phyloP scores from a whole-genome alignment of 2,113 vertebrate genomes.

The Gorsachius goisagi region DNA sequence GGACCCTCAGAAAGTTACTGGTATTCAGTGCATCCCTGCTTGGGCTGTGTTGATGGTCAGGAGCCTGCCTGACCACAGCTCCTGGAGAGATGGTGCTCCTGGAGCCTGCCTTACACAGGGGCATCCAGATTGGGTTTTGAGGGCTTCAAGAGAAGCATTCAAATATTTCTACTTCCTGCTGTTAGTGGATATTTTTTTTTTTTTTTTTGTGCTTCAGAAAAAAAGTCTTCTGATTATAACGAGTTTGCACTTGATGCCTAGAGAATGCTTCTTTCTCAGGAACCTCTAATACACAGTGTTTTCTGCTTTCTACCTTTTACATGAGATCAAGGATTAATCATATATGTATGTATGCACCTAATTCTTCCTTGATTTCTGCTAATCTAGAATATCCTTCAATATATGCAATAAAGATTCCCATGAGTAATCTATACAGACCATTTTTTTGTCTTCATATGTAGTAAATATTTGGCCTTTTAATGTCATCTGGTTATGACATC shows the following conservation, averaged over 20 bases:
- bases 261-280: not conserved
- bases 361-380: constrained; percentile 48
- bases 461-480: constrained; percentile 43
- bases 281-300: not conserved
- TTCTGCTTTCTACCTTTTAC: not conserved
- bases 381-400: not conserved
- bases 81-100: not conserved
- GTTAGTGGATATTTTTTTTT: not conserved
- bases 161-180: not conserved
- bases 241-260: not conserved
- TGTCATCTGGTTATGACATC: not conserved
- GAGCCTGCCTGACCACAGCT: not conserved
- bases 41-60: not conserved
- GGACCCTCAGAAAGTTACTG: not conserved
- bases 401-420: not conserved
- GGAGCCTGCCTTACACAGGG: not conserved
- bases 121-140: not conserved
- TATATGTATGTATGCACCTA: not conserved
- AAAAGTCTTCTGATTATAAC: not conserved
- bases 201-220: not conserved
- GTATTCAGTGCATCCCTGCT: not conserved
- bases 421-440: not conserved
- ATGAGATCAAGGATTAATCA: not conserved
- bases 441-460: not conserved
- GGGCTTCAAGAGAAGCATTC: not conserved